Conservation (phyloP, 2,797 vertebrate species). For the Oreonectes daqikongensis region DNA sequence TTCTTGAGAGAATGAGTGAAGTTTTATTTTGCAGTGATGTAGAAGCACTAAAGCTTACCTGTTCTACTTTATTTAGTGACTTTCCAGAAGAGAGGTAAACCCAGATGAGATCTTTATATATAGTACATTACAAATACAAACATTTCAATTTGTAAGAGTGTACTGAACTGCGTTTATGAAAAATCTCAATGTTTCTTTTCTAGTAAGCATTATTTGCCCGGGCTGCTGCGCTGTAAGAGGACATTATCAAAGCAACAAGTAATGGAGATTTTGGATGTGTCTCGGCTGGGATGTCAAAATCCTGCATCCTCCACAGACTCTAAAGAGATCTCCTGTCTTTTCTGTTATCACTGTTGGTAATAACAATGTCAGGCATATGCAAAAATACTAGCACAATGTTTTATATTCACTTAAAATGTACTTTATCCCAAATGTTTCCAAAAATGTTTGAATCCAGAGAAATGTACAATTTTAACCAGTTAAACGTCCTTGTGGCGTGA, state of each 20-base stretch:
- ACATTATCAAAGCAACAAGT: slow-evolving; percentile 35
- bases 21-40: slow-evolving; percentile 42
- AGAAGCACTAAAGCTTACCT: slow-evolving; percentile 41
- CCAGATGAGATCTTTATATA: too few species aligned
- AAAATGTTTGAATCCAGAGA: too few species aligned
- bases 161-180: too few species aligned
- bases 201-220: slow-evolving; percentile 53
- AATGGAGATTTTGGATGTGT: slow-evolving; percentile 56
- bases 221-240: slow-evolving; percentile 65
- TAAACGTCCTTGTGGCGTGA: too few species aligned
- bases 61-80: background rate
- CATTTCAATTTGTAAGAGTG: too few species aligned
- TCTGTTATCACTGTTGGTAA: background rate
- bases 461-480: too few species aligned
- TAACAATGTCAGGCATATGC: background rate
- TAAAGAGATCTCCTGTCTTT: background rate
- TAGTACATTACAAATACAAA: too few species aligned
- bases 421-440: too few species aligned
- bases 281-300: slow-evolving; percentile 1
- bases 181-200: slow-evolving; percentile 22
- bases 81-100: slow-evolving; percentile 56
- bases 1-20: slow-evolving; percentile 57
- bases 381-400: too few species aligned
- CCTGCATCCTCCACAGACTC: background rate
- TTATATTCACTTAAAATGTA: too few species aligned